Conservation (phyloP, 2,888 invertebrate genomes). For the Plagiodera versicolora region DNA sequence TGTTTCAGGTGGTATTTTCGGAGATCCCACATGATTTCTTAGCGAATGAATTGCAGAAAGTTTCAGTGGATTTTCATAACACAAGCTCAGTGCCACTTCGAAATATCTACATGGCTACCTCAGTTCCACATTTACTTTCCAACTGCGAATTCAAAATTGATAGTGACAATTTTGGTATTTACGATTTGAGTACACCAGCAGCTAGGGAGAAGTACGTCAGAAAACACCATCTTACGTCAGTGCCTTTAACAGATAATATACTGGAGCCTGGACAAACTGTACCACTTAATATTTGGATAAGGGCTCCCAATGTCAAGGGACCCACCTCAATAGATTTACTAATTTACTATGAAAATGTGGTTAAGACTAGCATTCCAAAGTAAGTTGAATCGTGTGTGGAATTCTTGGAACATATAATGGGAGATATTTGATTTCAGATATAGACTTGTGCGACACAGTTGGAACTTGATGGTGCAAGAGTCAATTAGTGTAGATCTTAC, state of each 20-base stretch:
- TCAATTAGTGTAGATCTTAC: constrained; percentile 61
- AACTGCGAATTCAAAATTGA: constrained; percentile 45
- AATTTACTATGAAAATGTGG: constrained; percentile 70
- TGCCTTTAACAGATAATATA: constrained; percentile 54
- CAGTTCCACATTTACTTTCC: constrained; percentile 65
- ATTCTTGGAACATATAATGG: too few species aligned
- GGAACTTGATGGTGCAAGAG: constrained; percentile 65
- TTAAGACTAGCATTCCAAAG: constrained; percentile 47
- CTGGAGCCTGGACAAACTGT: constrained; percentile 59
- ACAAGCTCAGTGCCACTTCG: constrained; percentile 67
- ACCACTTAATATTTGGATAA: constrained; percentile 66
- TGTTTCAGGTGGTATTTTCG: constrained; percentile 67
- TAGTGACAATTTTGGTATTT: constrained; percentile 20
- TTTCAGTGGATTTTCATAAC: constrained; percentile 70
- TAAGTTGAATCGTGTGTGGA: constrained; percentile 32
- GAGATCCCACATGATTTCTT: constrained; percentile 69
- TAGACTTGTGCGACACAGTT: constrained; percentile 66
- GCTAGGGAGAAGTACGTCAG: constrained; percentile 48
- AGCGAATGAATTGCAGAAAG: constrained; percentile 72
- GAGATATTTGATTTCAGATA: constrained; percentile 51
- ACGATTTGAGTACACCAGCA: constrained; percentile 38
- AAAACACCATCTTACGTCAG: constrained; percentile 54
- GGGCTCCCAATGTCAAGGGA: constrained; percentile 68
- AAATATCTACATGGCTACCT: constrained; percentile 67
- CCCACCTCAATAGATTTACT: constrained; percentile 66